Evolutionary conservation across 2,888 invertebrate species (phyloP), one percentile per base, ranked within the genome.

Genomic region (Unio pictorum): DNA sequence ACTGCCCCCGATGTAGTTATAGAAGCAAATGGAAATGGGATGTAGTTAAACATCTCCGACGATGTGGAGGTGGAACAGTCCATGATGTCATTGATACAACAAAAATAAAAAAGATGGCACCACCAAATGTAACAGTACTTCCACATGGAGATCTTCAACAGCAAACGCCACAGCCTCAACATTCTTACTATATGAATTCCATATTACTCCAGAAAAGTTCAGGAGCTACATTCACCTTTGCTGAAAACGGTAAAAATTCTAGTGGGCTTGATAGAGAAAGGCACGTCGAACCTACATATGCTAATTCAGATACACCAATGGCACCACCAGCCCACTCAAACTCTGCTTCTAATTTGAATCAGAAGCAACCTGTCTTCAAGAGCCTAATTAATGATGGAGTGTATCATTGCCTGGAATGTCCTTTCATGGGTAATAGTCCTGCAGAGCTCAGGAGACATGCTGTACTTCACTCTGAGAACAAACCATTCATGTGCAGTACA

Each of bases 41-140:
- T 79, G 89, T 89, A 8, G 89, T 89, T 20, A 90, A 90, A 68
- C 90, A 90, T 70, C 73, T 89, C 64, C 86, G 89, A 71, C 81
- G 89, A 17, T 90, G 90, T 75, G 89, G 90, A 64, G 79, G 93
- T 93, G 88, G 88, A 18, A 88, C 87, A 17, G 87, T 89, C 30
- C 85, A 87, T 69, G 89, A 89, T 76, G 89, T 89, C 68, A 88
- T 88, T 65, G 88, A 89, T 75, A 88, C 84, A 28, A 82, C 84
- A 28, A 85, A 85, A 63, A 57, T 72, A n/a, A 82, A 74, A 69
- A 78, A 73, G 62, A 71, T 77, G 69, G 87, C 85, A 23, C 87
- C 87, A 23, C 87, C 87, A 20, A 87, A 87, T 82, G 87, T 86
- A 8, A 85, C 83, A 57, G 86, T 88, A 17, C 71, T 85, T 67